Evolutionary conservation across 1,140 invertebrate genomes (phyloP), one percentile per base, ranked within the genome.

Genomic region (Drosophila yakuba): DNA sequence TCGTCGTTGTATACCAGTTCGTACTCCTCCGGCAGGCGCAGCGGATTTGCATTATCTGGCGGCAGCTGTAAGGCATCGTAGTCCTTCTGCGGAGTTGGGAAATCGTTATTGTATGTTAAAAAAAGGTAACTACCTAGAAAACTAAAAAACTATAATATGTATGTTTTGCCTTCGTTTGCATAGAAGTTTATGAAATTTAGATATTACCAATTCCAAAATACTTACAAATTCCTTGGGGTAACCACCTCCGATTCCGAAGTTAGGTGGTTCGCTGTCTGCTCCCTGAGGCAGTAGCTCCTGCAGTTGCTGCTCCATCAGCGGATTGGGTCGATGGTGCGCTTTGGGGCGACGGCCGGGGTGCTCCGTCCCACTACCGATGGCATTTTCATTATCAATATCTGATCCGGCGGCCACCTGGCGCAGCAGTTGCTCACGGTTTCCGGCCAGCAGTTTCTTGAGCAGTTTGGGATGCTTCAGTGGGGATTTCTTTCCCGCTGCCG

Each of bases 381-480:
- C 25, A 3, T 20, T 23, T 4, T 17, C 20, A 43, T 8, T 20
- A 17, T 20, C 64, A 8, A 67, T 11, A 11, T 11, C 36, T 8
- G 45, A 14, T 1, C 47, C 64, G 12, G 52, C 80, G 4, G 60
- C 81, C 11, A 82, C 73, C 54, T 90, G 84, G 2, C 84, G 52
- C 10, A 90, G 67, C 15, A 91, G 52, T n/a, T 91, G 76, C 45
- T 91, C 90, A 1, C 81, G 73, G 58, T 91, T 91, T 10, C 64
- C 64, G 6, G 83, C 86, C 43, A 92, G 47, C 10, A 92, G 59
- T 45, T 92, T 92, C 51, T 92, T 92, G 35, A 92, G 78, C 50
- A 92, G 52, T 66, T 92, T 92, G 14, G 92, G 92, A 75, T 92
- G 91, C 48, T 92, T 92, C 0, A 92, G 39, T 0, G 92, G 91